These are phyloP conservation scores for Brachyistius frenatus DNA, from an alignment of 2,113 vertebrate genomes.

Conservation along the genomic window DNA sequence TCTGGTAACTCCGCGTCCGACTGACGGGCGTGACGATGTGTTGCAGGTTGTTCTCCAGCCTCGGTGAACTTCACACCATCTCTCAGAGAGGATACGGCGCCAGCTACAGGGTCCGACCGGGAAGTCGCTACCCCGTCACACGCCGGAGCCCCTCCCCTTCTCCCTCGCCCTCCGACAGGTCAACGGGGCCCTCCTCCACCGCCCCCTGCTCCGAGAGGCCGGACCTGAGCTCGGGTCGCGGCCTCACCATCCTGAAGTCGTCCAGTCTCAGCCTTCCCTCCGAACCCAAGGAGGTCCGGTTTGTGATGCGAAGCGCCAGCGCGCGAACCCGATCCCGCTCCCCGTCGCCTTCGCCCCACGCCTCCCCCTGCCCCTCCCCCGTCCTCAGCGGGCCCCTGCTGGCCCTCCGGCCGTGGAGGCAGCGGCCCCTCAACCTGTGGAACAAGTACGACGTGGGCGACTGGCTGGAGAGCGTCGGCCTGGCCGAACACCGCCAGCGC, in stretches of 20 bases:
- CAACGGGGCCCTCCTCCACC: conserved; percentile 84
- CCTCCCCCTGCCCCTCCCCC: conserved; percentile 89
- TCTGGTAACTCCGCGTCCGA: neutral
- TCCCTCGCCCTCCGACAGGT: conserved; percentile 88
- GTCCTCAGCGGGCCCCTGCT: conserved; percentile 87
- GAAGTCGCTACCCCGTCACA: conserved; percentile 94
- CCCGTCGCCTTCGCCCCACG: conserved; percentile 91
- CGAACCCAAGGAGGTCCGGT: conserved; percentile 97
- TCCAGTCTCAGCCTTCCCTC: conserved; percentile 97
- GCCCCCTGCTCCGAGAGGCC: conserved; percentile 68
- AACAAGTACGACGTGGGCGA: conserved; percentile 98
- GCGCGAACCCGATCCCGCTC: conserved; percentile 95
- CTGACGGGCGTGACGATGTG: neutral
- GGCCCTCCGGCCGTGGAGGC: conserved; percentile 93
- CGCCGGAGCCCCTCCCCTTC: conserved; percentile 95
- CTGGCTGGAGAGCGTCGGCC: conserved; percentile 97
- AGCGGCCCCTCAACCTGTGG: conserved; percentile 96
- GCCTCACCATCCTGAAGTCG: conserved; percentile 95
- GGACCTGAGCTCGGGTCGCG: conserved; percentile 76
- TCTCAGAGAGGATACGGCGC: conserved; percentile 94
- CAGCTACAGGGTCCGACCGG: conserved; percentile 94
- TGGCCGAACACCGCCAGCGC: conserved; percentile 96
- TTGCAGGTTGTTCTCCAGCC: conserved; percentile 97
- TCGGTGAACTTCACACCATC: conserved; percentile 97
- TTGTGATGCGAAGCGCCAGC: conserved; percentile 96